Base-by-base conservation (phyloP, 1,140 invertebrate species). In the Aphaenogaster floridana region DNA sequence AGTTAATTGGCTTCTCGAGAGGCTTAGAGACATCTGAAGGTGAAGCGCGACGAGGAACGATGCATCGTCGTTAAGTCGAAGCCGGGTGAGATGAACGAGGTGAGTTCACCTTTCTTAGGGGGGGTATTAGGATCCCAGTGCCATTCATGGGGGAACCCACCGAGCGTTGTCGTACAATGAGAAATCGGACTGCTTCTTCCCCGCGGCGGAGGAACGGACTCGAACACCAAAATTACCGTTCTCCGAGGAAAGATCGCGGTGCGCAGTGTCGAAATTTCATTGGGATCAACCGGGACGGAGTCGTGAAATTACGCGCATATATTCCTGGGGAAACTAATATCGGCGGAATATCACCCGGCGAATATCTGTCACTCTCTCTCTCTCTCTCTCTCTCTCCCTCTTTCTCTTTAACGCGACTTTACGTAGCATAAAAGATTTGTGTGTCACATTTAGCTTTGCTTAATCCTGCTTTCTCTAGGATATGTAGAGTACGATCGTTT, bases 101-200 rank as follows among this genome's bases (percentile, higher is more conserved):
- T 79, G 69, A 88, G 80, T 77, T 71, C 28, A 81, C 77, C 89
- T 91, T 91, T 91, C 89, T 91, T 90, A 81, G 52, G 74, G 28
- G 3, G 36, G 79, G 61, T 88, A 88, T 88, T 90, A 90, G 79
- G 21, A 63, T 11, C n/a, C 28, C 63, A 69, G 21, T 57, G 72
- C 39, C 61, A 88, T 91, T 88, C 76, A 86, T 39, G 50, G 72
- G n/a, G 9, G 52, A 88, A 90, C 71, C 80, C 69, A 63, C 80
- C 80, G 89, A 81, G 77, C 80, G 79, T 68, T 84, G 81, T 86
- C 72, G 69, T 63, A 52, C 57, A 81, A 91, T 63, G 88, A 78
- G 86, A 84, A 84, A 71, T 87, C 86, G 59, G 79, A 61, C 59
- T 42, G 28, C 61, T 28, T 81, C 77, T 48, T 42, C 42, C 52